phyloP scores from a whole-genome alignment of 2,888 invertebrate genomes.

The Spilosoma lubricipeda region DNA sequence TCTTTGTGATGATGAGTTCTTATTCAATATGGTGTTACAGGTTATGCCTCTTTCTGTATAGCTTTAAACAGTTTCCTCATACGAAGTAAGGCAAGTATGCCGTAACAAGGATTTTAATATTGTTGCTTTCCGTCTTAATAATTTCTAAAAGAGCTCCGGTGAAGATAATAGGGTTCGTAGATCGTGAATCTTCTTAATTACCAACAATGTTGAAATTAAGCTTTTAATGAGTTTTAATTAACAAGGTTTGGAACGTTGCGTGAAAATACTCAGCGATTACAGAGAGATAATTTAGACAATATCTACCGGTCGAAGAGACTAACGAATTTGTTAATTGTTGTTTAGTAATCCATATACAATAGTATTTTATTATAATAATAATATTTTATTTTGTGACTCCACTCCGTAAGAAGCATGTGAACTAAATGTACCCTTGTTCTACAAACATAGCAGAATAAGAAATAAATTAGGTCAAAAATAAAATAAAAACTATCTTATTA shows the following conservation, averaged over 20 bases:
- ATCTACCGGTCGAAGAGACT: constrained; percentile 40
- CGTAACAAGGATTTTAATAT: constrained; percentile 65
- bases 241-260: constrained; percentile 77
- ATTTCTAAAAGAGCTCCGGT: constrained; percentile 72
- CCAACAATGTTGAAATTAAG: constrained; percentile 83
- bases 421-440: background rate
- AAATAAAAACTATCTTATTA: background rate
- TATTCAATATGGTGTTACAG: background rate
- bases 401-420: background rate
- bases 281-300: constrained; percentile 57
- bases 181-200: constrained; percentile 84
- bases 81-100: constrained; percentile 27
- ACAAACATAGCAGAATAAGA: background rate
- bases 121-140: constrained; percentile 73
- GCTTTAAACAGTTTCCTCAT: background rate
- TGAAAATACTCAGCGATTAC: constrained; percentile 72
- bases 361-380: background rate
- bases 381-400: background rate
- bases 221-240: constrained; percentile 84
- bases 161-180: constrained; percentile 79
- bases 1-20: background rate
- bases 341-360: constrained; percentile 9
- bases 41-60: background rate
- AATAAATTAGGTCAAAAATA: background rate
- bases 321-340: constrained; percentile 31